These are phyloP conservation scores for Eupristina koningsbergeri DNA, from an alignment of 1,140 invertebrate species.

Conservation along the genomic window DNA sequence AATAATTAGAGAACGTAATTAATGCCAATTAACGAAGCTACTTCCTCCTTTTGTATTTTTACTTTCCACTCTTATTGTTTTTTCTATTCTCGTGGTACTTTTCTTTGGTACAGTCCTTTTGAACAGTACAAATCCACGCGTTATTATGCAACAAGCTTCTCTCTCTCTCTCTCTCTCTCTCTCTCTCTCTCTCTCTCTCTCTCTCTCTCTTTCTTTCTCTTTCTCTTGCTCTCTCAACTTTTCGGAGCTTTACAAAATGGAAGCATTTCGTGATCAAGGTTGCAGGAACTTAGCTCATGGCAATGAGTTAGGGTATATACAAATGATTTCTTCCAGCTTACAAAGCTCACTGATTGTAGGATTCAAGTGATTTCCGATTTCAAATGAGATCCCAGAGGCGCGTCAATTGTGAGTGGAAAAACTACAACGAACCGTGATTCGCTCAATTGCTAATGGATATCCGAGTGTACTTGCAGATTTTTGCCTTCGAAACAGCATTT, in stretches of 20 bases:
- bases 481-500: neutral
- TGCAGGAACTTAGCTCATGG: neutral
- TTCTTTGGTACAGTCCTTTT: constrained; percentile 38
- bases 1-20: constrained; percentile 66
- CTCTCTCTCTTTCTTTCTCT: neutral
- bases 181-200: neutral
- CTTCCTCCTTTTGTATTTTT: neutral
- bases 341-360: constrained; percentile 27
- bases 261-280: neutral
- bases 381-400: constrained; percentile 27
- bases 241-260: neutral
- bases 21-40: constrained; percentile 63
- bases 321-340: neutral
- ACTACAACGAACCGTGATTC: neutral
- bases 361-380: constrained; percentile 27
- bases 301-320: neutral
- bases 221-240: too few species aligned
- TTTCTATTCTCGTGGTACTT: constrained; percentile 46
- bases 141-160: neutral
- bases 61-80: neutral
- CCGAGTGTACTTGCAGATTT: neutral
- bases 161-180: neutral
- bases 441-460: neutral
- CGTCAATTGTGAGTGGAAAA: constrained; percentile 5
- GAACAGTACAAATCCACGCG: neutral